phyloP scores from a whole-genome alignment of 2,797 vertebrate genomes.

The Alosa sapidissima region DNA sequence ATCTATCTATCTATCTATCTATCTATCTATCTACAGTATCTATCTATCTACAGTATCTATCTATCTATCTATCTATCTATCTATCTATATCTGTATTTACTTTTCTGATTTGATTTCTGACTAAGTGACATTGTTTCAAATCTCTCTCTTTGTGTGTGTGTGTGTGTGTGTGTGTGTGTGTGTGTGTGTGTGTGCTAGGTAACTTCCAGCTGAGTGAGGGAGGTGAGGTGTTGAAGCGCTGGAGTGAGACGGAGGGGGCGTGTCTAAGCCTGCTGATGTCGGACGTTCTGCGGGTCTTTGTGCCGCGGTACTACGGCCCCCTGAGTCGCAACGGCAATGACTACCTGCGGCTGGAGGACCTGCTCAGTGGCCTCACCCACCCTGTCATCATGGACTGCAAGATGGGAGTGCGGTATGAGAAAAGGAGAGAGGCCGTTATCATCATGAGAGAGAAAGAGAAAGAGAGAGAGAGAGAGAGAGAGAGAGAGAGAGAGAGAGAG shows the following conservation, averaged over 20 bases:
- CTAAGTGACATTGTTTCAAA: too few relatives aligned
- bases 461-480: background rate
- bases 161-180: background rate
- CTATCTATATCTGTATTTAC: too few relatives aligned
- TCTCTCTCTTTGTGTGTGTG: background rate
- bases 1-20: too few relatives aligned
- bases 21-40: too few relatives aligned
- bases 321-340: constrained; percentile 74
- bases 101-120: too few relatives aligned
- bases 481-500: background rate
- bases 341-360: constrained; percentile 86
- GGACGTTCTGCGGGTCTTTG: constrained; percentile 78
- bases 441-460: background rate
- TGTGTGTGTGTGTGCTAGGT: constrained; percentile 62
- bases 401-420: constrained; percentile 83
- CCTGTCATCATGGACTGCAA: constrained; percentile 93
- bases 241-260: constrained; percentile 77
- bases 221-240: constrained; percentile 85
- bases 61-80: too few relatives aligned
- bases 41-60: too few relatives aligned
- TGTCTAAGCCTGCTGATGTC: constrained; percentile 82
- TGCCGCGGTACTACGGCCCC: constrained; percentile 81
- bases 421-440: background rate
- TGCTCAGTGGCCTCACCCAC: constrained; percentile 78
- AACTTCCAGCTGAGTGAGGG: constrained; percentile 82